Percentiles rank a stretch among this genome's conserved stretches.
phyloP scores from a whole-genome alignment of 1,140 invertebrate genomes.

The Apolygus lucorum region DNA sequence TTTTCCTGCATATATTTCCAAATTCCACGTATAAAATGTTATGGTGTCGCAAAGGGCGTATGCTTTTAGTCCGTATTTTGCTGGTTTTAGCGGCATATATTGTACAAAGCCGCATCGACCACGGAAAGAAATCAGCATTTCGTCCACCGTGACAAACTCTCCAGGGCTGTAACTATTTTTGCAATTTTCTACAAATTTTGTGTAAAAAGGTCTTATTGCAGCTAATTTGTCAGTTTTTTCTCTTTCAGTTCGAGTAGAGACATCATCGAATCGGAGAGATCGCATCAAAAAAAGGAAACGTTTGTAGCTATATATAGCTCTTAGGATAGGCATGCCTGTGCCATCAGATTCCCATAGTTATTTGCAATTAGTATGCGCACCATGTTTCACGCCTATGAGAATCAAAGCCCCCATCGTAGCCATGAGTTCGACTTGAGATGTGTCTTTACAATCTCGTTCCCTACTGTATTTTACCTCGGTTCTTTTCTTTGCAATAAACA shows the following conservation, averaged over 20 bases:
- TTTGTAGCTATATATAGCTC: too few species aligned
- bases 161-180: constrained; percentile 30
- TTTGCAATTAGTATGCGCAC: constrained; percentile 30
- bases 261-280: constrained; percentile 36
- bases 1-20: too few species aligned
- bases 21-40: too few species aligned
- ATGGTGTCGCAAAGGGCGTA: too few species aligned
- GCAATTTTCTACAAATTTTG: constrained; percentile 25
- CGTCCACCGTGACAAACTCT: constrained; percentile 33
- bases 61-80: too few species aligned
- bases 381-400: constrained; percentile 32
- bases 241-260: constrained; percentile 32
- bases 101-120: too few species aligned
- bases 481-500: too few species aligned
- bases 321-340: constrained; percentile 25
- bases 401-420: constrained; percentile 32
- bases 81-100: too few species aligned
- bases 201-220: constrained; percentile 36
- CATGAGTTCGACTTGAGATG: constrained; percentile 26
- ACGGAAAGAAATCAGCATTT: constrained; percentile 37
- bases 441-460: constrained; percentile 21
- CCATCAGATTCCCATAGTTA: constrained; percentile 36
- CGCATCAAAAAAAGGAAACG: constrained; percentile 34
- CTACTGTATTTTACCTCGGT: too few species aligned
- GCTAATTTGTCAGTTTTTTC: constrained; percentile 36